A percentile compares a stretch with the other conserved stretches of the same genome.
Evolutionary conservation across 2,797 vertebrate genomes (phyloP).

Genomic region (Decapterus maruadsi): DNA sequence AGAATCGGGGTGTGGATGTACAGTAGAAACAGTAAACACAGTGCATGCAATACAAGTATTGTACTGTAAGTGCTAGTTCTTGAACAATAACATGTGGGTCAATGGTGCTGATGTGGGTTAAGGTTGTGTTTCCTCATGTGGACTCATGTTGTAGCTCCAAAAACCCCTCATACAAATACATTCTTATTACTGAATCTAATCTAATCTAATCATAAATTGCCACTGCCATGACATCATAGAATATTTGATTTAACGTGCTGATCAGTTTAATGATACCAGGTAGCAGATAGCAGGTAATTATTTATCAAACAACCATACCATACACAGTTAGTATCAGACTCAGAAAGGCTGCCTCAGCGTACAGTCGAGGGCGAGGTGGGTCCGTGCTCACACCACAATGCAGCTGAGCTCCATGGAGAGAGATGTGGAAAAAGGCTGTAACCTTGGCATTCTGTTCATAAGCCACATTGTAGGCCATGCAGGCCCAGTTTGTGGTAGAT

Average conservation of each 20-base stretch:
- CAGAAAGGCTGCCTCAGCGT: neutral
- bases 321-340: neutral
- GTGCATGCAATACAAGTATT: no score
- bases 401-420: slow-evolving; percentile 11
- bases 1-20: no score
- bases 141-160: neutral
- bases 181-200: slow-evolving; percentile 1
- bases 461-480: slow-evolving; percentile 38
- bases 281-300: neutral
- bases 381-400: slow-evolving; percentile 24
- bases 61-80: no score
- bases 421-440: slow-evolving; percentile 58
- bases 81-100: no score
- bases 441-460: slow-evolving; percentile 73
- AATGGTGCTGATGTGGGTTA: neutral
- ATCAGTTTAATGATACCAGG: neutral
- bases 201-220: slow-evolving; percentile 46
- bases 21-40: no score
- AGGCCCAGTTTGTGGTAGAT: slow-evolving; percentile 55
- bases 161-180: neutral
- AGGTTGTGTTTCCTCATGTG: neutral
- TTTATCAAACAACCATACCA: neutral
- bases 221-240: slow-evolving; percentile 16
- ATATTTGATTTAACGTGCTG: neutral
- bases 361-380: slow-evolving; percentile 6